phyloP scores from a whole-genome alignment of 2,797 vertebrate species.

The Amblyopsis hoosieri region DNA sequence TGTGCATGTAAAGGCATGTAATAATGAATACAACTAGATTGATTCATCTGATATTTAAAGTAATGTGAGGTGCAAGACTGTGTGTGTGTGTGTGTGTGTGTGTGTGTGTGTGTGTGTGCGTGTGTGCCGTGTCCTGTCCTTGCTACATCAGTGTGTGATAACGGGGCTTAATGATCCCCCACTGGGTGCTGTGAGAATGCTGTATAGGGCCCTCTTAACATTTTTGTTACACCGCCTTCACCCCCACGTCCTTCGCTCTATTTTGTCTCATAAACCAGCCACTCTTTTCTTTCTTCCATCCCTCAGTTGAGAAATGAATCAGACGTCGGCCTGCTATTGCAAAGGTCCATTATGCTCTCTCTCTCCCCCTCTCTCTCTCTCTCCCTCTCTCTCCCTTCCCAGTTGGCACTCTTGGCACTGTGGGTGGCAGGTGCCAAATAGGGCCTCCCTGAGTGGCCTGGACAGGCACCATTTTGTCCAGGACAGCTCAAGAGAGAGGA shows the following conservation, averaged over 20 bases:
- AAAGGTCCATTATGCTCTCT: constrained; percentile 36
- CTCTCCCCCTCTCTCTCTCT: constrained; percentile 22
- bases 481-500: not conserved
- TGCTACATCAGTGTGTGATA: constrained; percentile 69
- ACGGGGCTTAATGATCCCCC: constrained; percentile 71
- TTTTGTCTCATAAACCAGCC: constrained; percentile 54
- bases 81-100: constrained; percentile 7
- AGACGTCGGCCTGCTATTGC: constrained; percentile 39
- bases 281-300: constrained; percentile 39
- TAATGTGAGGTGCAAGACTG: constrained; percentile 5
- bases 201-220: constrained; percentile 77
- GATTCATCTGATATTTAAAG: too few relatives aligned
- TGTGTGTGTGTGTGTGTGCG: constrained; percentile 48
- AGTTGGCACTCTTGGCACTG: constrained; percentile 56
- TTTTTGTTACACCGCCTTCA: constrained; percentile 66
- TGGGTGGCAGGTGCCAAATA: constrained; percentile 56
- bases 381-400: constrained; percentile 12
- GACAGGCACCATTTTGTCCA: not conserved
- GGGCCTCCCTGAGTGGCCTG: constrained; percentile 38
- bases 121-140: constrained; percentile 51
- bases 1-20: too few relatives aligned
- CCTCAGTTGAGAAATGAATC: constrained; percentile 60
- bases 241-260: constrained; percentile 36
- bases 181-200: constrained; percentile 69
- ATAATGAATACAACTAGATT: too few relatives aligned